Conservation (phyloP, 2,113 vertebrate genomes). For the Archilochus colubris region DNA sequence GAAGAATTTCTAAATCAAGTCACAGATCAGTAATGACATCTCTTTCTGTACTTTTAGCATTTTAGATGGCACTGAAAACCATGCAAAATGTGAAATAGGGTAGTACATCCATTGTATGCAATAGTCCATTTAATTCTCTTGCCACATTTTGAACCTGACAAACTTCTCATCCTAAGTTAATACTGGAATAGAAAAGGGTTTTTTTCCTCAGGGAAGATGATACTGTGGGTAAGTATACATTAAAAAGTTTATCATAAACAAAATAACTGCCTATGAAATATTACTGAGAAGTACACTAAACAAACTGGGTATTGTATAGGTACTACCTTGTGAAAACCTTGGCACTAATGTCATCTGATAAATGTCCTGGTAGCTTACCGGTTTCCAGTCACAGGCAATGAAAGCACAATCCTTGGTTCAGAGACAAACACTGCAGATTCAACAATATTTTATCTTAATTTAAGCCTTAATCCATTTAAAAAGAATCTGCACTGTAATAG, state of each 20-base stretch:
- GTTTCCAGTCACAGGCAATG: neutral
- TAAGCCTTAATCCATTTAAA: conserved; percentile 69
- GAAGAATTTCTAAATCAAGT: neutral
- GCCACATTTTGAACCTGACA: neutral
- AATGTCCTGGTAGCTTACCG: neutral
- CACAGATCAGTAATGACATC: neutral
- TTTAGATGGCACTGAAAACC: neutral
- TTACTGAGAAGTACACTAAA: neutral
- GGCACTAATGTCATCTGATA: neutral
- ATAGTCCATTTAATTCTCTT: neutral
- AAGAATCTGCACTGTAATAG: conserved; percentile 71
- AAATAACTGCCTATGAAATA: conserved; percentile 5
- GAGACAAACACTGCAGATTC: conserved; percentile 23
- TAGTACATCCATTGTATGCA: neutral
- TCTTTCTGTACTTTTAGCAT: neutral
- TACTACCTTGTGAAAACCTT: neutral
- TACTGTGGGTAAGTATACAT: neutral
- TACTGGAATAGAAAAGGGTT: neutral
- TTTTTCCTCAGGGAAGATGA: neutral
- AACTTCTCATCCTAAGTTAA: neutral
- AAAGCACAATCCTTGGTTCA: neutral
- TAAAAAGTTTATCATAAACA: neutral
- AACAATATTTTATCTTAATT: conserved; percentile 71
- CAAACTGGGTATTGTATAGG: neutral
- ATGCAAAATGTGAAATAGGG: neutral